Percentiles rank a stretch among this genome's conserved stretches.
Evolutionary conservation across 1,140 invertebrate genomes (phyloP).

Genomic region (Philaenus spumarius): DNA sequence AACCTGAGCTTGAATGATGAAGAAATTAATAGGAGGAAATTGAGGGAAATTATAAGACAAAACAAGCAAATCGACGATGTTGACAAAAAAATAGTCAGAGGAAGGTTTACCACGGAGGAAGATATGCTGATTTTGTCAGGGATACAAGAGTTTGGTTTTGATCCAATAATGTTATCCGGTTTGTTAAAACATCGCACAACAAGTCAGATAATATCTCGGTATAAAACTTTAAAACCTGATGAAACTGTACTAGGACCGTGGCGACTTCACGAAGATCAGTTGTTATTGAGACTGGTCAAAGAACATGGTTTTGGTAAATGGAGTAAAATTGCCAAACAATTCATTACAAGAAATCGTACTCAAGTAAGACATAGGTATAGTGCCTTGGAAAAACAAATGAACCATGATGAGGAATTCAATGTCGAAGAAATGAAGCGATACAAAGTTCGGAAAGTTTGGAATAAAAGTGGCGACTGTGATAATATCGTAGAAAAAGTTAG

Average conservation of each 20-base stretch:
- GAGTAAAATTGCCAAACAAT: conserved; percentile 4
- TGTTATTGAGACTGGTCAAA: conserved; percentile 2
- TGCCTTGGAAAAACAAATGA: background rate
- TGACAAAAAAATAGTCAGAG: conserved; percentile 4
- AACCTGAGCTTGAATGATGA: too few species aligned
- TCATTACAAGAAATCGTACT: conserved; percentile 5
- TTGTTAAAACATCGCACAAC: conserved; percentile 6
- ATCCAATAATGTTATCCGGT: background rate
- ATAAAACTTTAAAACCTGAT: background rate
- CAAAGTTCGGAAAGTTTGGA: background rate
- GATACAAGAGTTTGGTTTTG: background rate
- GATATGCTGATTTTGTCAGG: conserved; percentile 8
- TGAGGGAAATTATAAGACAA: background rate
- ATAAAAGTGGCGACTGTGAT: too few species aligned
- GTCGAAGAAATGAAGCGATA: background rate
- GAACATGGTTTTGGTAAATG: conserved; percentile 6
- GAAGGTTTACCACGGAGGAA: conserved; percentile 12
- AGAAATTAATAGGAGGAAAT: too few species aligned
- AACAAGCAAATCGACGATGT: too few species aligned
- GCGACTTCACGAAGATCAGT: conserved; percentile 15
- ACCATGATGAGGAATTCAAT: background rate
- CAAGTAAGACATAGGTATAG: conserved; percentile 13
- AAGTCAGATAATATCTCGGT: conserved; percentile 6
- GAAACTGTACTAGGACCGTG: background rate
- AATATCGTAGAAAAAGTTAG: too few species aligned